phyloP scores from a whole-genome alignment of 2,888 invertebrate species.

The Stenchaetothrips biformis region DNA sequence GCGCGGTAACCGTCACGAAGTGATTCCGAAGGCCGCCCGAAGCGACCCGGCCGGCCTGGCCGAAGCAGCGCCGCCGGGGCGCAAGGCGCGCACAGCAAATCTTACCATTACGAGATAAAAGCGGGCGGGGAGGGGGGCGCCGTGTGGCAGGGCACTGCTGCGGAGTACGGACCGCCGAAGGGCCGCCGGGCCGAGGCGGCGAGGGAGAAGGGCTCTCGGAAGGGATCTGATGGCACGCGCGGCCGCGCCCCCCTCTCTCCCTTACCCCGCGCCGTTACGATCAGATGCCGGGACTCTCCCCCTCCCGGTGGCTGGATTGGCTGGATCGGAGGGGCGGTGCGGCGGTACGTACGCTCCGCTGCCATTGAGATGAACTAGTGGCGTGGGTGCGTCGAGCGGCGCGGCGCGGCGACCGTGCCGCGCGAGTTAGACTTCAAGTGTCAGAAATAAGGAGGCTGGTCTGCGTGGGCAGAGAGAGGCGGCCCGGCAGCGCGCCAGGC shows the following conservation, averaged over 20 bases:
- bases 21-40: not conserved
- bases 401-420: not conserved
- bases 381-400: too few species aligned
- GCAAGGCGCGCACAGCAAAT: not conserved
- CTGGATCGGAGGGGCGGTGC: too few species aligned
- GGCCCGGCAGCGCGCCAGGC: not conserved
- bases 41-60: too few species aligned
- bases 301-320: too few species aligned
- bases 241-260: not conserved
- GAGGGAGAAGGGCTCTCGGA: constrained; percentile 11
- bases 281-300: too few species aligned
- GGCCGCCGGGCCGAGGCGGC: not conserved
- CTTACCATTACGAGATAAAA: constrained; percentile 17
- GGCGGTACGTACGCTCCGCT: too few species aligned
- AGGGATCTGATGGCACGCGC: constrained; percentile 19
- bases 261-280: not conserved
- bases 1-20: not conserved
- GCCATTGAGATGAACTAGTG: too few species aligned
- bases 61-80: not conserved
- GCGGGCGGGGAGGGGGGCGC: not conserved
- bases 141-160: not conserved
- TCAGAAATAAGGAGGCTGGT: not conserved
- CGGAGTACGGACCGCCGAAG: too few species aligned
- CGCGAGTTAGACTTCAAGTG: not conserved
- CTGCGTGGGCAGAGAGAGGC: not conserved